Conservation (phyloP, 2,888 invertebrate genomes). For the Protodeltote pygarga region DNA sequence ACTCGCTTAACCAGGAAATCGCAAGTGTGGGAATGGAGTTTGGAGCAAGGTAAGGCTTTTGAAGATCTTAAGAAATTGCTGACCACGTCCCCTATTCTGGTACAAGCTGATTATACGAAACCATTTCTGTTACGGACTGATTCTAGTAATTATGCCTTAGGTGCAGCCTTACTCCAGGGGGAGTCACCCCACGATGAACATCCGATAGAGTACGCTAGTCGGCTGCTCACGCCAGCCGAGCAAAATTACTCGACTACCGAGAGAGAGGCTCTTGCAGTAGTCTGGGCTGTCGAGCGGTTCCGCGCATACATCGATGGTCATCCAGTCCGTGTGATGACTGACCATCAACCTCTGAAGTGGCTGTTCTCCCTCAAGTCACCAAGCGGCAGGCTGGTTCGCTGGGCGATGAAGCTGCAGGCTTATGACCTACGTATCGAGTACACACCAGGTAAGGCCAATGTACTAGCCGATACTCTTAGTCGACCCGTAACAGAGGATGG, state of each 20-base stretch:
- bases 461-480: conserved; percentile 64
- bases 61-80: conserved; percentile 30
- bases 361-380: conserved; percentile 67
- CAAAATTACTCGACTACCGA: conserved; percentile 69
- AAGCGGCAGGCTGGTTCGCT: conserved; percentile 66
- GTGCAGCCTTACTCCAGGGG: conserved; percentile 50
- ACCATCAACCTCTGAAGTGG: conserved; percentile 75
- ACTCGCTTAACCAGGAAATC: conserved; percentile 52
- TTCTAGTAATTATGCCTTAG: conserved; percentile 52
- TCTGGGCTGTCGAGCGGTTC: conserved; percentile 49
- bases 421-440: conserved; percentile 61
- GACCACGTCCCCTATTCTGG: conserved; percentile 41
- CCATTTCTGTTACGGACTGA: conserved; percentile 56
- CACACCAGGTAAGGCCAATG: conserved; percentile 57
- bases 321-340: conserved; percentile 61
- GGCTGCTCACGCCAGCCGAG: conserved; percentile 52
- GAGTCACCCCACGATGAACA: too few species aligned
- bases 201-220: conserved; percentile 47
- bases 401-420: conserved; percentile 64
- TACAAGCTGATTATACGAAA: conserved; percentile 42
- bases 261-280: conserved; percentile 57
- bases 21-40: conserved; percentile 47
- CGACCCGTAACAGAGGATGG: conserved; percentile 9
- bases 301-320: conserved; percentile 59
- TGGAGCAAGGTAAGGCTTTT: conserved; percentile 37